Evolutionary conservation across 2,113 vertebrate species (phyloP).

Genomic region (Setophaga petechia): DNA sequence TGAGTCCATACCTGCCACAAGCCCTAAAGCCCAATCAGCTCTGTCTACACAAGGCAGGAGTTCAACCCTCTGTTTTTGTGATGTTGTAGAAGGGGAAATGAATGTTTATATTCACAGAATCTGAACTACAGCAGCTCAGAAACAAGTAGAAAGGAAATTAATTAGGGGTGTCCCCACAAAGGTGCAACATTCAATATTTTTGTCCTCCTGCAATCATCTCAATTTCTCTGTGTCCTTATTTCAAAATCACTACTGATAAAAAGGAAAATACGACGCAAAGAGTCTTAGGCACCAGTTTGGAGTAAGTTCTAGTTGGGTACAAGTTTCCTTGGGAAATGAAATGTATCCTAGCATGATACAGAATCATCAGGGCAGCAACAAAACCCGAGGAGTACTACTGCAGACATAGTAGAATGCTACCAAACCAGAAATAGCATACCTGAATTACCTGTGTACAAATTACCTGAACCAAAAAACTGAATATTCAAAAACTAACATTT

Average conservation of each 20-base stretch:
- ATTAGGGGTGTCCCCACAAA: background rate
- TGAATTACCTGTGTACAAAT: background rate
- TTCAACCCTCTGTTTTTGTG: background rate
- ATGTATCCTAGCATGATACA: background rate
- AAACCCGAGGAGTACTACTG: accelerated
- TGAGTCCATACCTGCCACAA: background rate
- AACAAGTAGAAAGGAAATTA: too few species aligned
- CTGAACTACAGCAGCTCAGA: too few species aligned
- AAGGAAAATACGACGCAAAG: background rate
- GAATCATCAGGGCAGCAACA: background rate
- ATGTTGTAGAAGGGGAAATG: background rate
- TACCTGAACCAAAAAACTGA: background rate
- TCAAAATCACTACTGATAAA: background rate
- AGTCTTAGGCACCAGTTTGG: background rate
- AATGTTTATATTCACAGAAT: background rate
- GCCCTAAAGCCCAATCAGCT: background rate
- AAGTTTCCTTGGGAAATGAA: background rate
- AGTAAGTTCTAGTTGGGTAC: background rate
- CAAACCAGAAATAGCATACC: background rate
- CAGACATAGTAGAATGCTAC: background rate
- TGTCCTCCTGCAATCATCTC: background rate
- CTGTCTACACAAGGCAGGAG: background rate
- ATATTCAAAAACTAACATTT: background rate
- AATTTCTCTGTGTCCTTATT: background rate
- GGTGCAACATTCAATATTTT: background rate